Base-by-base conservation (phyloP, 2,888 invertebrate species). In the Resseliella maxima region DNA sequence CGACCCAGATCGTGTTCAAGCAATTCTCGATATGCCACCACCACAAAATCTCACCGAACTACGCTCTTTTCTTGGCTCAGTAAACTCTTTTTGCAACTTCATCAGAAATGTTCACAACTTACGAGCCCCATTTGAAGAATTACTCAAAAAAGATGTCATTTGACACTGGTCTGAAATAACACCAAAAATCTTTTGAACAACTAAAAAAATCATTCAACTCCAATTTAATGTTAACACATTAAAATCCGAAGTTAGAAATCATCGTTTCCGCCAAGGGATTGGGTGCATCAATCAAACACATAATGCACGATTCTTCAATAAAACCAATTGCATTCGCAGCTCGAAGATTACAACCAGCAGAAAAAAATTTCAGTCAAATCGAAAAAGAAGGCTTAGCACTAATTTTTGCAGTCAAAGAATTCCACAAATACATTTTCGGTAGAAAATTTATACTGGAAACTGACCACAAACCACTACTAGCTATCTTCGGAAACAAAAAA, bases 331-430 rank as follows among this genome's bases (percentile, higher is more conserved):
- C 88, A 24, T 89, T 88, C 87, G 89, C 89, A 18, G 89, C 90
- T 38, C 87, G 89, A 86, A 88, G 88, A 6, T 87, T 90, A 35
- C 89, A 88, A 21, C 59, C 38, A 59, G 87, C 89, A 6, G 89
- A 90, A 87, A 87, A 88, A 64, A 88, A 89, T 31, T 90, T 90
- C 87, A 88, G 89, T 21, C 89, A 90, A 87, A 88, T 89, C 5
- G 89, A 90, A 86, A 88, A 89, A n/a, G n/a, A n/a, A n/a, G n/a
- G n/a, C n/a, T n/a, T n/a, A n/a, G n/a, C n/a, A n/a, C n/a, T n/a
- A n/a, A 87, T 89, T 41, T 89, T 88, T 88, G 89, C 89, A 31
- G 88, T 89, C 36, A 88, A 88, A 86, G 88, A 89, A 87, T 90
- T 89, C 87, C 88, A 89, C 86, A 87, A 88, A 83, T 90, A 89